phyloP scores from a whole-genome alignment of 2,113 vertebrate genomes.

The Hemicordylus capensis region DNA sequence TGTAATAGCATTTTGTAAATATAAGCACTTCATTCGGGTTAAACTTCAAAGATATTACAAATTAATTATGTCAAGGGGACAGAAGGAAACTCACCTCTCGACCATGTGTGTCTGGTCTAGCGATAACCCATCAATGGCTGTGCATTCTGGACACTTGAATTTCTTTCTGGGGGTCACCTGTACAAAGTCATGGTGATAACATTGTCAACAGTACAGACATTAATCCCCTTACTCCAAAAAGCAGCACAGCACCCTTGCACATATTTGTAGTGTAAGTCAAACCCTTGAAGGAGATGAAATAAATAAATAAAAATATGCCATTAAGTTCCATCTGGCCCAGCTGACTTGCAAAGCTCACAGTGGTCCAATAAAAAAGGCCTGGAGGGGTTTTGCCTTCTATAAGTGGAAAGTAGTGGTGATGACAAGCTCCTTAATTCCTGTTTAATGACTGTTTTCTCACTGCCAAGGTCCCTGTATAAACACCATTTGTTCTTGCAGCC shows the following conservation, averaged over 20 bases:
- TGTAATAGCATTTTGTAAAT: slow-evolving; percentile 2
- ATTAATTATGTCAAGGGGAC: slow-evolving; percentile 4
- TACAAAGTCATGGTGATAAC: slow-evolving; percentile 39
- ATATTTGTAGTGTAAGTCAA: slow-evolving; percentile 53
- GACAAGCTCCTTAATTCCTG: slow-evolving; percentile 88
- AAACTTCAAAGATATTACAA: slow-evolving; percentile 30
- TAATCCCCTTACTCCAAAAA: slow-evolving; percentile 43
- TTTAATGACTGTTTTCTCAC: slow-evolving; percentile 89
- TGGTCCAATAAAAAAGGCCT: slow-evolving; percentile 81
- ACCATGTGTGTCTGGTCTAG: slow-evolving; percentile 99
- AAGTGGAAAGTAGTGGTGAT: slow-evolving; percentile 79
- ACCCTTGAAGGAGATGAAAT: slow-evolving; percentile 18
- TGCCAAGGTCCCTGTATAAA: slow-evolving; percentile 85
- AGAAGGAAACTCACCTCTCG: slow-evolving; percentile 82
- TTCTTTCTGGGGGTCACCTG: slow-evolving; percentile 98
- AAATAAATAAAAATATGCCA: slow-evolving; percentile 29
- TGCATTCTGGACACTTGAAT: slow-evolving; percentile 99
- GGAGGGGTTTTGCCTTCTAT: slow-evolving; percentile 78
- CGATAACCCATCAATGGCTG: slow-evolving; percentile 95
- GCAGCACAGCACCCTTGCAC: slow-evolving; percentile 20
- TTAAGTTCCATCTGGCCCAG: slow-evolving; percentile 68
- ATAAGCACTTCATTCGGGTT: background rate
- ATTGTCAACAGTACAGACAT: slow-evolving; percentile 51
- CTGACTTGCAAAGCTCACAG: slow-evolving; percentile 73
- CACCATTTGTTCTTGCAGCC: slow-evolving; percentile 82